Percentiles rank a stretch among this genome's conserved stretches.
Conservation (phyloP, 2,888 invertebrate species). For the Itoplectis maculator region DNA sequence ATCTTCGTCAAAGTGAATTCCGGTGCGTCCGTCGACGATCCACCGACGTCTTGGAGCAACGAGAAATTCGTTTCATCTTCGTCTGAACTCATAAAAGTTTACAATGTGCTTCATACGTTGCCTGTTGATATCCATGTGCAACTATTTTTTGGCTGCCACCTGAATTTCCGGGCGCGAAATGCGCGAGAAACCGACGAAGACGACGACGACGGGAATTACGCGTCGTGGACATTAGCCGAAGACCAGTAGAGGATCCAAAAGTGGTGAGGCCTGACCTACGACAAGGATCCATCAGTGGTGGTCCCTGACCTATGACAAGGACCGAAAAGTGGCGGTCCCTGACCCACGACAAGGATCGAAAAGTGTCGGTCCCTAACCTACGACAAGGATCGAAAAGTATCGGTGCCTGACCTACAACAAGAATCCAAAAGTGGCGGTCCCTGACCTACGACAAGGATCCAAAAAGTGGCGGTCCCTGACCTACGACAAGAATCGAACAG, state of each 20-base stretch:
- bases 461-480: constrained; percentile 48
- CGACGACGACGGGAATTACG: constrained; percentile 17
- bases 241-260: neutral
- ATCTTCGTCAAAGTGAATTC: neutral
- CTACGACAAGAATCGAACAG: constrained; percentile 51
- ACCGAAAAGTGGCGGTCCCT: constrained; percentile 39
- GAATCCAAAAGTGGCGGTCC: constrained; percentile 41
- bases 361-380: constrained; percentile 25
- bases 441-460: constrained; percentile 27
- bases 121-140: constrained; percentile 76
- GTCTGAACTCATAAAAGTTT: constrained; percentile 22
- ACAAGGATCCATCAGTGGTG: constrained; percentile 37
- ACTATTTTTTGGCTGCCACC: constrained; percentile 70
- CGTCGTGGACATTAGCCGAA: constrained; percentile 13
- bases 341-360: too few species aligned
- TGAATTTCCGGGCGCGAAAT: constrained; percentile 23
- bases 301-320: constrained; percentile 57
- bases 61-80: neutral
- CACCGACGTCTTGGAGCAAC: neutral
- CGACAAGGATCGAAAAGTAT: constrained; percentile 36
- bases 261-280: constrained; percentile 25
- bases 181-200: constrained; percentile 15
- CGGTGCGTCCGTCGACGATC: neutral
- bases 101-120: constrained; percentile 76
- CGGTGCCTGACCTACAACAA: constrained; percentile 53